Conservation (phyloP, 2,797 vertebrate species). For the Melanotaenia nigrans region DNA sequence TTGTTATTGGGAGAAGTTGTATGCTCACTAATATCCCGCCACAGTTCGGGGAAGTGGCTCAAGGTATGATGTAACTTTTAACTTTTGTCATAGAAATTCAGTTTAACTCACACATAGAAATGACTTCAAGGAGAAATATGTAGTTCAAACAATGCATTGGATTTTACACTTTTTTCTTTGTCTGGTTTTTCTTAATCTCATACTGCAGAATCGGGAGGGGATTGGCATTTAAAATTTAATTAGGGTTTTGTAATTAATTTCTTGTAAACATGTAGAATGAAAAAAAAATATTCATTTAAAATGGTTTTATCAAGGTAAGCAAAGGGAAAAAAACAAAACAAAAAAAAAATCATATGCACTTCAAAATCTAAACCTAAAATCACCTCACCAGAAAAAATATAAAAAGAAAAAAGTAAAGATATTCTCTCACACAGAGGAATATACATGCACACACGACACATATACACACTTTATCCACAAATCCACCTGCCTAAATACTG, state of each 20-base stretch:
- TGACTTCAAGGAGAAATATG: not conserved
- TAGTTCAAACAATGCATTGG: too few relatives aligned
- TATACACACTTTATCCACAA: conserved; percentile 5
- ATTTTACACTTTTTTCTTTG: too few relatives aligned
- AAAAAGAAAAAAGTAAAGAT: not conserved
- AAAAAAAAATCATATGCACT: not conserved
- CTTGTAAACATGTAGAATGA: too few relatives aligned
- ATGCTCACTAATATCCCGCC: not conserved
- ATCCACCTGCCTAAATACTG: conserved; percentile 16
- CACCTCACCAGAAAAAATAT: conserved; percentile 22
- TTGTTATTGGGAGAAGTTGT: not conserved
- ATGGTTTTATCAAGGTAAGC: conserved; percentile 2
- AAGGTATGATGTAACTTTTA: not conserved
- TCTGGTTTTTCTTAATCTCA: too few relatives aligned
- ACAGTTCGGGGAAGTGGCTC: not conserved
- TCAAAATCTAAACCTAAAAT: conserved; percentile 51
- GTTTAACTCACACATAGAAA: not conserved
- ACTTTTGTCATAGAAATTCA: too few relatives aligned
- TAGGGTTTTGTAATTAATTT: too few relatives aligned
- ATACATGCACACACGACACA: not conserved
- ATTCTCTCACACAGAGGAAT: not conserved
- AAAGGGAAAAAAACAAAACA: not conserved
- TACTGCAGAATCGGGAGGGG: too few relatives aligned
- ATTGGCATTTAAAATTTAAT: too few relatives aligned
- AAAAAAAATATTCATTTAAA: too few relatives aligned